Evolutionary conservation across 1,140 invertebrate species (phyloP), one percentile per base, ranked within the genome.

Genomic region (Octopus sinensis): DNA sequence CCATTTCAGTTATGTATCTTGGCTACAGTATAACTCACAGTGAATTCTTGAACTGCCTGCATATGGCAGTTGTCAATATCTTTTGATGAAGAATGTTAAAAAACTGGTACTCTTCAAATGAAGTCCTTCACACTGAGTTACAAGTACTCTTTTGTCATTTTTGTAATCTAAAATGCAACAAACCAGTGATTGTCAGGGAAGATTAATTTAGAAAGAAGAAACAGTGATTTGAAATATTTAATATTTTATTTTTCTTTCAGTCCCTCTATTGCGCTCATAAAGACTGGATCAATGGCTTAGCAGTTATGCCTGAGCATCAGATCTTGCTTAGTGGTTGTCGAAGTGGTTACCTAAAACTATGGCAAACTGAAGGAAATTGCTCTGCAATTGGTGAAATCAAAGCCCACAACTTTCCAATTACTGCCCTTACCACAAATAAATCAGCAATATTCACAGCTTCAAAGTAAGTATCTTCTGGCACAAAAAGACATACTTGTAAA

Each of bases 261-360:
- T 95, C 95, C 53, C 89, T 96, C 30, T 96, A 95, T 89, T 95
- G 95, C 90, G 96, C 95, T 56, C 96, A 97, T 90, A 95, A 95
- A 90, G 95, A 96, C 89, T 97, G 96, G 96, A 94, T 97, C 79
- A 94, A 94, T 87, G 95, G 95, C 52, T 90, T 96, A 84, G 92
- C 92, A 81, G 93, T 94, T 88, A 92, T 95, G 82, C 93, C 93
- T 75, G 86, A 85, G 23, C 89, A 88, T 30, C 91, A 92, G 52
- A 87, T 93, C 51, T 89, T 96, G 87, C 91, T 95, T 68, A 95
- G 94, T 82, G 95, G 94, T 73, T 96, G 95, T 85, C 93, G 95
- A 76, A 94, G 93, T 85, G 95, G 95, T 51, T 92, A 93, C 73
- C 89, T 97, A 10, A 93, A 94, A 88, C 90, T 95, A 81, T 96